phyloP scores from a whole-genome alignment of 2,888 invertebrate species.

The Xylocampa areola region DNA sequence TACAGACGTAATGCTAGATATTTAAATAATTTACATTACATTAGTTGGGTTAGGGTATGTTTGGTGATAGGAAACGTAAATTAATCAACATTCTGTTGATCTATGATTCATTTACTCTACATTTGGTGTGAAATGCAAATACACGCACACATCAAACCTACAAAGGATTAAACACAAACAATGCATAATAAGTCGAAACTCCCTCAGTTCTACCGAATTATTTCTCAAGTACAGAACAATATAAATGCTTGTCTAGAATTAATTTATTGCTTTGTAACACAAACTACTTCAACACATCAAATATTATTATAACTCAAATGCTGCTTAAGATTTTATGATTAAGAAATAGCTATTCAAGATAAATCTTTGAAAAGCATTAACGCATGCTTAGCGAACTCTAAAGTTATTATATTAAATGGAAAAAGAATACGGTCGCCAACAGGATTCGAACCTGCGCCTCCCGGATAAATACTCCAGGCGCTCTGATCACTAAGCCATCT shows the following conservation, averaged over 20 bases:
- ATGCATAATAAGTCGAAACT: slow-evolving; percentile 20
- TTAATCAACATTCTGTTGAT: slow-evolving; percentile 10
- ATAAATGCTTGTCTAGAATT: slow-evolving; percentile 25
- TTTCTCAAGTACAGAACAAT: slow-evolving; percentile 25
- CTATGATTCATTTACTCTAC: slow-evolving; percentile 2
- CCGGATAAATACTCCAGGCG: no score
- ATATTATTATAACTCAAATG: slow-evolving; percentile 22
- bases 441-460: no score
- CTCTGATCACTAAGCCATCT: no score
- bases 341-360: slow-evolving; percentile 3
- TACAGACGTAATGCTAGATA: no score
- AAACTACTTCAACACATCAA: slow-evolving; percentile 22
- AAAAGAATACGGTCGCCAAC: no score
- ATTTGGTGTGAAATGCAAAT: slow-evolving; percentile 5
- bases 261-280: slow-evolving; percentile 26
- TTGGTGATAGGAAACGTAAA: neutral
- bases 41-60: no score
- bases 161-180: slow-evolving; percentile 20
- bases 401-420: no score
- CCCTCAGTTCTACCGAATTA: slow-evolving; percentile 19
- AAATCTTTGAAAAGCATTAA: no score
- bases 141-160: slow-evolving; percentile 7
- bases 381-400: no score
- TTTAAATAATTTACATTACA: no score
- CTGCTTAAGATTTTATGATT: slow-evolving; percentile 15